Evolutionary conservation across 2,113 vertebrate genomes (phyloP).

Genomic region (Scomber japonicus): DNA sequence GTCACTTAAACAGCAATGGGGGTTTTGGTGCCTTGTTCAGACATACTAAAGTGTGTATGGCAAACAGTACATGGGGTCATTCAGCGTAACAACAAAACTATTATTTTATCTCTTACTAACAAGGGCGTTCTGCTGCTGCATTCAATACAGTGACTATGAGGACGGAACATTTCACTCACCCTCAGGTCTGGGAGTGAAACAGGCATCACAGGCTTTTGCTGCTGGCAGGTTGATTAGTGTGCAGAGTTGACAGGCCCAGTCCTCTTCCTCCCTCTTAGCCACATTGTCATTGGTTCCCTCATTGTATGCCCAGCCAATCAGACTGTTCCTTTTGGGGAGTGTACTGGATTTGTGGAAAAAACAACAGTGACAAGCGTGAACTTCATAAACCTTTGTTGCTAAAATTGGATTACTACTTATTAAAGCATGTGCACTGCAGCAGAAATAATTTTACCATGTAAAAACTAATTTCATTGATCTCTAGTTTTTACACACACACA

Average conservation of each 20-base stretch:
- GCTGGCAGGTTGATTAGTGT: constrained; percentile 91
- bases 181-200: constrained; percentile 87
- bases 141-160: constrained; percentile 36
- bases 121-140: constrained; percentile 35
- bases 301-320: constrained; percentile 82
- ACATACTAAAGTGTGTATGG: constrained; percentile 20
- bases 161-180: constrained; percentile 81
- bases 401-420: constrained; percentile 3
- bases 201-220: constrained; percentile 88
- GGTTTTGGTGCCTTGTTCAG: constrained; percentile 33
- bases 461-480: not conserved
- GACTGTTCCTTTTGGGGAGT: constrained; percentile 85
- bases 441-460: not conserved
- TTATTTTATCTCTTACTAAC: constrained; percentile 57
- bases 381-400: not conserved
- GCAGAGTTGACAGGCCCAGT: constrained; percentile 90
- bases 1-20: constrained; percentile 11
- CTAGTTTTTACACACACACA: not conserved
- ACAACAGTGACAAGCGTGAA: not conserved
- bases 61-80: constrained; percentile 17
- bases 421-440: not conserved
- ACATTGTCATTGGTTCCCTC: constrained; percentile 75
- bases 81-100: constrained; percentile 35
- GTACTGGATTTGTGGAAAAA: constrained; percentile 80
- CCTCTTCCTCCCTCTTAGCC: constrained; percentile 87